Evolutionary conservation across 2,888 invertebrate species (phyloP), one percentile per base, ranked within the genome.

Genomic region (Shargacucullia verbasci): DNA sequence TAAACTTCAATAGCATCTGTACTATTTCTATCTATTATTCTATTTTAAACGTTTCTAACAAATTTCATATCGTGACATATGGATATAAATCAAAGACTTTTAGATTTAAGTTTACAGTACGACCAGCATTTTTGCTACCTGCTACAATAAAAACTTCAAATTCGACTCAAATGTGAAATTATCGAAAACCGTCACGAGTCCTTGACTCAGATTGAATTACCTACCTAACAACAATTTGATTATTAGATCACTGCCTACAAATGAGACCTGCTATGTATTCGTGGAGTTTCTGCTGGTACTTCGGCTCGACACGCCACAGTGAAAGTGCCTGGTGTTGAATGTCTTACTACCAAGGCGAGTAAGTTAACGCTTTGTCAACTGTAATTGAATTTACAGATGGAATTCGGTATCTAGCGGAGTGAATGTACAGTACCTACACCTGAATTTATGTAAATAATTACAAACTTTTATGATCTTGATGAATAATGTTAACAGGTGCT

Each of bases 301-400:
- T 31, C 33, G 11, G 12, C 34, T 35, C 55, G 72, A 50, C 64
- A 60, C 59, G 54, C 59, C 59, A 63, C 53, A 83, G 89, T 86
- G 90, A 90, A 89, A 89, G 89, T 87, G 82, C 79, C 78, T 78
- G 74, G 76, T 84, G 83, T 82, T 78, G 83, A 85, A 86, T 84
- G 74, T 75, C 77, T 75, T 78, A 75, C 71, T 79, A 80, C 70
- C 80, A 80, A 85, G 79, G 84, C 78, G 74, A 83, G 77, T 79
- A 70, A 82, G 78, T 79, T 76, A 70, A 76, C 76, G 83, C 83
- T 84, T 86, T 86, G 84, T 88, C 81, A 83, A 83, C 77, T 80
- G 63, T 85, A 83, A 84, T 85, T 82, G 80, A 83, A 83, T 85
- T 87, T 77, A 78, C 70, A 73, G 69, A 76, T 78, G 62, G 72